Percentiles rank a stretch among this genome's conserved stretches.
Evolutionary conservation across 2,888 invertebrate species (phyloP).

Genomic region (Oligia latruncula): DNA sequence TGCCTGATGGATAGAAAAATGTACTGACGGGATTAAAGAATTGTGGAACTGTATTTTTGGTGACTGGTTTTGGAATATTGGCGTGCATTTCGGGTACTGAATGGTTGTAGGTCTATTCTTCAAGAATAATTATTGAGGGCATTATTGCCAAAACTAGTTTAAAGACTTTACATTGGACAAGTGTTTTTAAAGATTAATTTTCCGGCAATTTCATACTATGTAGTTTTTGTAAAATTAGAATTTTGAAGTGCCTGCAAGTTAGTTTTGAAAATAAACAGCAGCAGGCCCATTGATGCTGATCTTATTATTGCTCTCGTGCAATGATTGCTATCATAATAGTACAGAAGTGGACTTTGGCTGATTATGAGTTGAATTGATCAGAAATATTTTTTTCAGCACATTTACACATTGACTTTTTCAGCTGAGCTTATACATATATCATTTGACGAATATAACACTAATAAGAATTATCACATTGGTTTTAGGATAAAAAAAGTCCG

Average conservation of each 20-base stretch:
- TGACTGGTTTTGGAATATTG: slow-evolving; percentile 42
- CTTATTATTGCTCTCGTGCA: background rate
- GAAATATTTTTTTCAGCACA: background rate
- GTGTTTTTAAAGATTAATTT: background rate
- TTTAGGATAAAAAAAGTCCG: background rate
- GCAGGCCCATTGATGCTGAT: background rate
- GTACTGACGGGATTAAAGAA: slow-evolving; percentile 43
- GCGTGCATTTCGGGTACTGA: background rate
- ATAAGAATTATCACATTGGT: background rate
- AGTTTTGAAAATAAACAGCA: background rate
- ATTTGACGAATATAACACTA: background rate
- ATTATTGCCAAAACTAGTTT: background rate
- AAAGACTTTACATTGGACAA: background rate
- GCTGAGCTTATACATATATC: background rate
- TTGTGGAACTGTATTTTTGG: slow-evolving; percentile 45
- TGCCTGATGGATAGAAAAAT: slow-evolving; percentile 77
- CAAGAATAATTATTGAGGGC: background rate
- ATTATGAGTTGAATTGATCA: background rate
- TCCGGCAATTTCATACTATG: background rate
- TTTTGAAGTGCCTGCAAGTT: background rate
- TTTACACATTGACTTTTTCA: background rate
- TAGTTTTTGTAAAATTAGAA: background rate
- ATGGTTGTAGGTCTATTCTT: background rate
- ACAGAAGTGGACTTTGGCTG: background rate
- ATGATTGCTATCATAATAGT: background rate